Base-by-base conservation (phyloP, 2,797 vertebrate genomes). In the Ptychobarbus kaznakovi region DNA sequence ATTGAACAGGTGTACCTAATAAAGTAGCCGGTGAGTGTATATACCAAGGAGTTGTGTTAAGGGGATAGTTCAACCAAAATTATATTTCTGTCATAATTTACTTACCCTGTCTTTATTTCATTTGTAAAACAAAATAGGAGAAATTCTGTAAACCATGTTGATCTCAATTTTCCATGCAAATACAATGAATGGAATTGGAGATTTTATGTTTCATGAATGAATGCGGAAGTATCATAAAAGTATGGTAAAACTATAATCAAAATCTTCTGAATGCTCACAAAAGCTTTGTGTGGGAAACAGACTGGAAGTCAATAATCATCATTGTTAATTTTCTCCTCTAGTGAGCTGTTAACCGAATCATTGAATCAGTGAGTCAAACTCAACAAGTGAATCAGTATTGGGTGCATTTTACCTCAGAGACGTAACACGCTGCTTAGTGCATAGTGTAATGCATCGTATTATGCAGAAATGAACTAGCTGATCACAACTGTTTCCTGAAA, bases 291-390 rank as follows among this genome's bases (percentile, higher is more conserved):
- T 38, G 3, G 32, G 20, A 58, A n/a, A 76, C 20, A 40, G 74
- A 42, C 22, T 16, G 3, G 16, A 42, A 28, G 35, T 61, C 22
- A 78, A 42, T 78, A 78, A 38, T 78, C 35, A 38, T 78, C 35
- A 25, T n/a, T 61, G 38, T 78, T 58, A 9, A 78, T 61, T 61
- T 25, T 61, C 38, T 78, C 20, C 51, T 78, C 38, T n/a, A 42
- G 56, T 42, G 53, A 78, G 53, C 53, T 61, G 38, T 25, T 61
- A 77, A 53, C 73, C 0, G 3, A 58, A 61, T 61, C 35, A 77
- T n/a, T 42, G 53, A 77, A 42, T 77, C 20, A 77, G 51, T 40
- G 22, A 58, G 32, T 77, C 35, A 77, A 78, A 78, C 22, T 5
- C 38, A 22, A 22, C 11, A 69, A 69, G 20, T 40, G 35, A 40